phyloP scores from a whole-genome alignment of 2,888 invertebrate genomes.

The Dilophus febrilis region DNA sequence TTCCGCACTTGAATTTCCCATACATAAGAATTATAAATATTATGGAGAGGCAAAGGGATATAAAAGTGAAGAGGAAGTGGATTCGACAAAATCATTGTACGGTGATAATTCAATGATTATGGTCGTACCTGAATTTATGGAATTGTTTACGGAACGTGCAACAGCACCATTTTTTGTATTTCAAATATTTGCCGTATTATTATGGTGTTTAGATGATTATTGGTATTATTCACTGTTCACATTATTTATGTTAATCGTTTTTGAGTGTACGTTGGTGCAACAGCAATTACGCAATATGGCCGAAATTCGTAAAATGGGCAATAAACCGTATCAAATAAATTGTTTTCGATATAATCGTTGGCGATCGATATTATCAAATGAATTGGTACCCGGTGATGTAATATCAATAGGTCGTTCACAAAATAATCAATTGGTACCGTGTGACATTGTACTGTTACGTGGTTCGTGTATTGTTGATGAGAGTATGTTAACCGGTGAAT shows the following conservation, averaged over 20 bases:
- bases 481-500: constrained; percentile 97
- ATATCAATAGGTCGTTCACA: constrained; percentile 81
- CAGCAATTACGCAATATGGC: constrained; percentile 97
- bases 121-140: constrained; percentile 93
- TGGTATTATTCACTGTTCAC: constrained; percentile 98
- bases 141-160: constrained; percentile 91
- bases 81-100: constrained; percentile 60
- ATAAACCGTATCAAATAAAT: constrained; percentile 82
- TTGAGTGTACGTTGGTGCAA: constrained; percentile 95
- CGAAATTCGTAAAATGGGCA: constrained; percentile 98
- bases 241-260: constrained; percentile 84
- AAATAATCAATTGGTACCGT: constrained; percentile 86
- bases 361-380: constrained; percentile 70
- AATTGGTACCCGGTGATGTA: constrained; percentile 89
- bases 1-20: constrained; percentile 69
- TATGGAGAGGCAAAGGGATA: constrained; percentile 79
- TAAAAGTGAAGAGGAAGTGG: constrained; percentile 62
- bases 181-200: constrained; percentile 95
- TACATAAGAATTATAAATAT: constrained; percentile 46
- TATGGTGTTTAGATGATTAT: constrained; percentile 99
- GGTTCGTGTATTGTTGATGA: constrained; percentile 98
- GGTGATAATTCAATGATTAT: constrained; percentile 75
- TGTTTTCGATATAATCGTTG: constrained; percentile 83
- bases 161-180: constrained; percentile 99
- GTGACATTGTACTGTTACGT: constrained; percentile 82